These are phyloP conservation scores for Melangyna quadrimaculata DNA, from an alignment of 2,888 invertebrate species.

Conservation along the genomic window DNA sequence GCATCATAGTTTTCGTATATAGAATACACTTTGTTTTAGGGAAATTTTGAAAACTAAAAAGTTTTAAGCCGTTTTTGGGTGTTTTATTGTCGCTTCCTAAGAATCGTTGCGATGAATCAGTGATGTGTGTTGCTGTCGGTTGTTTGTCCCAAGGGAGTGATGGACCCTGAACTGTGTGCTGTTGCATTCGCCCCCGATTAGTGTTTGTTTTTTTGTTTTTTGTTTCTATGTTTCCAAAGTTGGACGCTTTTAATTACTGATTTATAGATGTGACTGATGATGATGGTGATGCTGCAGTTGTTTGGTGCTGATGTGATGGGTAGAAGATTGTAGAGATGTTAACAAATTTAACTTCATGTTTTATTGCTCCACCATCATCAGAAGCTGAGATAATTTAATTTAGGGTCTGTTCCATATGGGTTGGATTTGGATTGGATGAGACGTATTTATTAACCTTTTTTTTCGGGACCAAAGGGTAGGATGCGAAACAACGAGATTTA, in stretches of 20 bases:
- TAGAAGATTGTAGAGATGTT: constrained; percentile 50
- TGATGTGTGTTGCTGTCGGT: constrained; percentile 14
- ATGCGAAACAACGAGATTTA: constrained; percentile 40
- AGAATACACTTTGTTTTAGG: too few species aligned
- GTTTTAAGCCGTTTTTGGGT: constrained; percentile 57
- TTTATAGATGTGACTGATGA: constrained; percentile 57
- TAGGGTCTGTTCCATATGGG: constrained; percentile 4
- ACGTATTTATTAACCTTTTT: constrained; percentile 59
- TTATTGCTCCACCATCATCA: constrained; percentile 44
- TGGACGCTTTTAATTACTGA: constrained; percentile 68
- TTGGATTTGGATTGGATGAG: constrained; percentile 9
- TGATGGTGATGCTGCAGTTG: constrained; percentile 2
- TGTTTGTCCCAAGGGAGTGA: constrained; percentile 23
- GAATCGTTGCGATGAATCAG: constrained; percentile 24
- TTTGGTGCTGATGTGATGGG: not conserved
- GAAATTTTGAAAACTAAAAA: constrained; percentile 39
- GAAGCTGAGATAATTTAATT: constrained; percentile 67
- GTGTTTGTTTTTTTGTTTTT: constrained; percentile 26
- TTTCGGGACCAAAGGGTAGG: not conserved
- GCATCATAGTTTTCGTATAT: not conserved
- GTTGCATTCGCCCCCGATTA: constrained; percentile 64
- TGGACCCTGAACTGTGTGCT: constrained; percentile 41
- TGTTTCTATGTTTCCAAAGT: not conserved
- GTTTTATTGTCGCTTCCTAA: constrained; percentile 53
- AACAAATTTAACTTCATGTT: constrained; percentile 69